Evolutionary conservation across 2,888 invertebrate species (phyloP), one percentile per base, ranked within the genome.

Genomic region (Agrilus mali): DNA sequence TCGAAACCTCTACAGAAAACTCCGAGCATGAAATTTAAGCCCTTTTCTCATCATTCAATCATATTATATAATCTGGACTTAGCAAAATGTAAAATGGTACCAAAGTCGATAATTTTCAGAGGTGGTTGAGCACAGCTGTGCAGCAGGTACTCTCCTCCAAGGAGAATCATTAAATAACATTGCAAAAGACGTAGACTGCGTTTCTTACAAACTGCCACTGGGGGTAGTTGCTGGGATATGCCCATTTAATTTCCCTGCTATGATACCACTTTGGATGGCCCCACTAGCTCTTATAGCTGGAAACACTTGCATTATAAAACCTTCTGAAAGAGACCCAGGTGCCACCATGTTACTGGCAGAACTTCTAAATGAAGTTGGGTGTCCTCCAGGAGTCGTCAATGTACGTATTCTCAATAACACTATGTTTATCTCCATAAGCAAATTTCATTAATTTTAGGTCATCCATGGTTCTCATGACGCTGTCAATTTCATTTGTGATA

Each of bases 161-260:
- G 98, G 98, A 1, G 97, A 98, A 70, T 84, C 89, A 12, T 77
- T 95, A 53, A 80, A 78, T 34, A 75, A 77, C 53, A 85, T 93
- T 32, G 86, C 96, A 5, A 92, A 86, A 57, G 90, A 98, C 63
- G 95, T 99, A 94, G 98, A 99, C 67, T 92, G 92, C 1, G 80
- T 87, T 53, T 89, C 93, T 8, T 87, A 89, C 64, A 83, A 92
- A 53, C 71, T 88, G 38, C 98, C 98, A 0, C 70, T 98, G 2
- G 98, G 98, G 35, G 88, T 95, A 2, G 86, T 86, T 15, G 92
- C 85, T 58, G 95, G 96, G 39, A 93, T 97, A 56, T 87, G 93
- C n/a, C 96, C 96, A 0, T 97, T 97, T 67, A 97, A 97, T 68
- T 98, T 97, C 68, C 98, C 98, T 0, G 97, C 97, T 27, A 98